phyloP scores from a whole-genome alignment of 2,113 vertebrate species.

The Passer montanus region DNA sequence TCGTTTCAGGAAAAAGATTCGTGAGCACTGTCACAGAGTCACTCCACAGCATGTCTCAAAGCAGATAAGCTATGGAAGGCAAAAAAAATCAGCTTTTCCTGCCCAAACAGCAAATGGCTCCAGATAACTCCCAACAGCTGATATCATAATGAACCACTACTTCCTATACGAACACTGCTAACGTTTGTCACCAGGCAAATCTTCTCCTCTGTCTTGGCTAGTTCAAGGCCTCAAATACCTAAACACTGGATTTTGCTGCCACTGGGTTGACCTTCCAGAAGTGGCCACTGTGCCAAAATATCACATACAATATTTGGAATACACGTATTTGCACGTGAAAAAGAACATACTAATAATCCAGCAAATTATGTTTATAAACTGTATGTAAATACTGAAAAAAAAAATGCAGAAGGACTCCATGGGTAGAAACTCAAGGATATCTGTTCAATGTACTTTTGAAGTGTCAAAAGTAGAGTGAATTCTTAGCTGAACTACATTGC shows the following conservation, averaged over 20 bases:
- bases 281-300: not conserved
- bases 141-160: not conserved
- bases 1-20: not conserved
- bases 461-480: not conserved
- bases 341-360: not conserved
- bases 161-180: not conserved
- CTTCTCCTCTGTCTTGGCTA: not conserved
- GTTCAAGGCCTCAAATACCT: not conserved
- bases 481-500: not conserved
- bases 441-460: not conserved
- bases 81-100: not conserved
- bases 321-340: not conserved
- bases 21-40: not conserved
- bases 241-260: not conserved
- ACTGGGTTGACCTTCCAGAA: not conserved
- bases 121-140: not conserved
- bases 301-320: not conserved
- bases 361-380: not conserved
- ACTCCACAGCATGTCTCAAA: not conserved
- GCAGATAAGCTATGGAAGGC: not conserved
- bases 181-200: not conserved
- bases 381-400: not conserved
- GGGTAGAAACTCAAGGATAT: not conserved
- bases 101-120: not conserved
- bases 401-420: not conserved